Conservation (phyloP, 2,113 vertebrate species). For the Aix galericulata region DNA sequence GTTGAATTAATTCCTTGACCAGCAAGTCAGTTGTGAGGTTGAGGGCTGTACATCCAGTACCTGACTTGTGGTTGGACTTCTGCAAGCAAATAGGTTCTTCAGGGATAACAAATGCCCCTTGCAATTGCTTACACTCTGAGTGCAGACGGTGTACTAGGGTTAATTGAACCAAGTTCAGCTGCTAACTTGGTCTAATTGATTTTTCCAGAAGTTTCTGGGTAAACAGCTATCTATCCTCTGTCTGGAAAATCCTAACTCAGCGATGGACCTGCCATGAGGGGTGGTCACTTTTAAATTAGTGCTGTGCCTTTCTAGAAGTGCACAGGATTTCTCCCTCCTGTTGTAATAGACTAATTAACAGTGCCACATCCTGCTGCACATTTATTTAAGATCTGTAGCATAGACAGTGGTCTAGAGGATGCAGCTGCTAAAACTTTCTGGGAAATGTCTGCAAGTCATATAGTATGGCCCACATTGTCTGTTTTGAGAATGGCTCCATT, state of each 20-base stretch:
- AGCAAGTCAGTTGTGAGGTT: neutral
- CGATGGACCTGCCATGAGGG: accelerated
- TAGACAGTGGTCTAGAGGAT: accelerated
- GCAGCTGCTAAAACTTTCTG: neutral
- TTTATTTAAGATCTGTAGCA: neutral
- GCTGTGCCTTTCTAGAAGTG: neutral
- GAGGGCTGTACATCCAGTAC: neutral
- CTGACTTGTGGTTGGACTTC: neutral
- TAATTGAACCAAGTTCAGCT: neutral
- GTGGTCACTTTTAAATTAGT: neutral
- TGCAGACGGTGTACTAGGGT: neutral
- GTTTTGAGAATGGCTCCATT: neutral
- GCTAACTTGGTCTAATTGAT: neutral
- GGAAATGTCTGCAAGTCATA: neutral
- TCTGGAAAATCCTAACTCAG: neutral
- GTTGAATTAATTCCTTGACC: neutral
- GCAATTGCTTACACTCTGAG: neutral
- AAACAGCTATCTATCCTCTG: neutral
- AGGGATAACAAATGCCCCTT: neutral
- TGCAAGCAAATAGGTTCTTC: neutral
- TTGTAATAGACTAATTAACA: neutral
- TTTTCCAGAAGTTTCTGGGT: neutral
- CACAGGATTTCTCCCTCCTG: neutral
- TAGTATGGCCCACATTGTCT: neutral
- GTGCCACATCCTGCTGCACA: neutral